Percentiles rank a stretch among this genome's conserved stretches.
Evolutionary conservation across 2,113 vertebrate genomes (phyloP).

Genomic region (Cranoglanis bouderius): DNA sequence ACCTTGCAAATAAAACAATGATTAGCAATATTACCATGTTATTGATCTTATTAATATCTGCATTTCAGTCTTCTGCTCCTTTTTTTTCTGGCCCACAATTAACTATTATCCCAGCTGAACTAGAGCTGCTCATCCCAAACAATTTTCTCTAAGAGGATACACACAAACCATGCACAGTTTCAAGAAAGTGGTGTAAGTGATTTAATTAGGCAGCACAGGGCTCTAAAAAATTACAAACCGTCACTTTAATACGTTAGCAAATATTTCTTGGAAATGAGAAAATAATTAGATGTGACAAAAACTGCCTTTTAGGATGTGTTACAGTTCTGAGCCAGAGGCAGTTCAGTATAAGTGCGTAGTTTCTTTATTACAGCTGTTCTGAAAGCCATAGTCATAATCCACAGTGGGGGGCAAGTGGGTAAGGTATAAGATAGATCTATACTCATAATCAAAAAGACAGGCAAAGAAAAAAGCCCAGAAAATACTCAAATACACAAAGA

Average conservation of each 20-base stretch:
- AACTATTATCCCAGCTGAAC: not conserved
- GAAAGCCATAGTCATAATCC: not conserved
- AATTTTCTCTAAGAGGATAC: not conserved
- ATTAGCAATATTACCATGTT: not conserved
- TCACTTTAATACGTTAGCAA: not conserved
- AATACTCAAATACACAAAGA: no score
- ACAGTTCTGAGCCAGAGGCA: not conserved
- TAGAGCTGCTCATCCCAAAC: not conserved
- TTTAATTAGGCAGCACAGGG: not conserved
- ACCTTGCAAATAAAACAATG: not conserved
- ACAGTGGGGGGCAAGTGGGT: not conserved
- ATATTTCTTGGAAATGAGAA: not conserved
- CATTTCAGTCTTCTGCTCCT: not conserved
- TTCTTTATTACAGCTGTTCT: not conserved
- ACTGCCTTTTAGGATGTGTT: not conserved
- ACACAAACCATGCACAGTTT: not conserved
- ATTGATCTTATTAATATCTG: not conserved
- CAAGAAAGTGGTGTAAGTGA: not conserved
- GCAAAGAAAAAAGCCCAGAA: not conserved
- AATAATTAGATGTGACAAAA: not conserved
- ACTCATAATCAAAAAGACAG: not conserved
- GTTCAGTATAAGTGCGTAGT: not conserved
- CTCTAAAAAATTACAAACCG: not conserved
- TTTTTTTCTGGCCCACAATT: not conserved
- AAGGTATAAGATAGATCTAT: not conserved